Percentiles rank a stretch among this genome's conserved stretches.
phyloP scores from a whole-genome alignment of 2,888 invertebrate genomes.

The Incurvaria masculella region DNA sequence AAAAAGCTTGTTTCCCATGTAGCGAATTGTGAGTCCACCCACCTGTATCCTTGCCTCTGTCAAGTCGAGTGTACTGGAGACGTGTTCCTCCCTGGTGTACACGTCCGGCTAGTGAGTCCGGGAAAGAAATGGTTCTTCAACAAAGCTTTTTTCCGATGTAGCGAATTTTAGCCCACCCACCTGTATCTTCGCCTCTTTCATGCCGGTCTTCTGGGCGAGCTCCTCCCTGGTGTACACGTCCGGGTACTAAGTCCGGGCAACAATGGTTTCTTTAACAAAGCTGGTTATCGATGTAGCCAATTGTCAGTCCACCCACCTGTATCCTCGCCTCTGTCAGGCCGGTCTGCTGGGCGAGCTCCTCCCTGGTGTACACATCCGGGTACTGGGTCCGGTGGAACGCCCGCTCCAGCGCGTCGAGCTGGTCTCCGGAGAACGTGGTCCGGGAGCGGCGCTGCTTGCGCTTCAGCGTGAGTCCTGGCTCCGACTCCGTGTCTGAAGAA shows the following conservation, averaged over 20 bases:
- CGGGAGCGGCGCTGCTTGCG: conserved; percentile 88
- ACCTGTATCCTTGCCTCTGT: conserved; percentile 95
- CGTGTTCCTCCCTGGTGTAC: conserved; percentile 89
- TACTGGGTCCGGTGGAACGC: conserved; percentile 94
- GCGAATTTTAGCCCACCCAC: conserved; percentile 34
- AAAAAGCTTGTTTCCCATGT: conserved; percentile 92
- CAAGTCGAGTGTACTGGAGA: conserved; percentile 84
- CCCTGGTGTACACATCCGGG: conserved; percentile 92
- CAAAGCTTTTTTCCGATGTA: conserved; percentile 81
- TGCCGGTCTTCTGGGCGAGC: conserved; percentile 82
- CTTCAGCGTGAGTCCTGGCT: conserved; percentile 86
- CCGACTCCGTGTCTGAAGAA: conserved; percentile 78
- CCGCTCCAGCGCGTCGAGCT: conserved; percentile 85
- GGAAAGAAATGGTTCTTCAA: no score
- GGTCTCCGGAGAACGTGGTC: conserved; percentile 93
- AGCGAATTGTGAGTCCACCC: conserved; percentile 29
- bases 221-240: conserved; percentile 94
- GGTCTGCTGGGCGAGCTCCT: conserved; percentile 87
- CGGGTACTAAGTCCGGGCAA: conserved; percentile 92
- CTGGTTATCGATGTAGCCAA: conserved; percentile 72
- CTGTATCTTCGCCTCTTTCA: conserved; percentile 94
- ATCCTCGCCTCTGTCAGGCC: conserved; percentile 92
- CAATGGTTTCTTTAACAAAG: no score
- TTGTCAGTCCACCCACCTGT: conserved; percentile 58
- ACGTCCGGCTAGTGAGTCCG: conserved; percentile 95